phyloP scores from a whole-genome alignment of 2,113 vertebrate genomes.

The Silurus meridionalis region DNA sequence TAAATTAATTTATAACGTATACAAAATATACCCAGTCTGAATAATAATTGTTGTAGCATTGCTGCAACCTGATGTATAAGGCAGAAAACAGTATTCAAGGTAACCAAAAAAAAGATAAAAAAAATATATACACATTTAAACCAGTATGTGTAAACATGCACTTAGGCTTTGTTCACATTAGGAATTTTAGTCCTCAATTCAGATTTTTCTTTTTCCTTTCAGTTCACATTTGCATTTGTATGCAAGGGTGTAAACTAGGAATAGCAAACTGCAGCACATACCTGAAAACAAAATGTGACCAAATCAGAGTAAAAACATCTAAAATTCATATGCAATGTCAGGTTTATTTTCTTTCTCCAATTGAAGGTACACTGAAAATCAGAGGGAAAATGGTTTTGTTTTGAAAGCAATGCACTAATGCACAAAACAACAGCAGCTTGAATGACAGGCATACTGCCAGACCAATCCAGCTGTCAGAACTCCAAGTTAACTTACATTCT shows the following conservation, averaged over 20 bases:
- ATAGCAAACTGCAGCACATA: background rate
- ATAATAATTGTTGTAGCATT: background rate
- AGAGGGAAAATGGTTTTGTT: background rate
- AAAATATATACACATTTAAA: background rate
- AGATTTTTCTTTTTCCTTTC: background rate
- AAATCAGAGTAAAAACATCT: background rate
- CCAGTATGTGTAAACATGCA: background rate
- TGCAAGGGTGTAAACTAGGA: background rate
- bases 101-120: background rate
- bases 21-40: conserved; percentile 2
- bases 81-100: background rate
- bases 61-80: conserved; percentile 1
- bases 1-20: background rate
- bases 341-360: too few relatives aligned
- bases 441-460: background rate
- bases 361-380: too few relatives aligned
- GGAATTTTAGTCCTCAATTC: background rate
- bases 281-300: background rate
- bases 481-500: conserved; percentile 78
- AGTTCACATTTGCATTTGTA: background rate
- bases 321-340: background rate
- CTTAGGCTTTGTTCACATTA: background rate
- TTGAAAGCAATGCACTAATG: background rate
- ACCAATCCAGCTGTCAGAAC: background rate
- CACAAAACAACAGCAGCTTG: background rate